Base-by-base conservation (phyloP, 1,140 invertebrate genomes). In the Nixonia krombeini region DNA sequence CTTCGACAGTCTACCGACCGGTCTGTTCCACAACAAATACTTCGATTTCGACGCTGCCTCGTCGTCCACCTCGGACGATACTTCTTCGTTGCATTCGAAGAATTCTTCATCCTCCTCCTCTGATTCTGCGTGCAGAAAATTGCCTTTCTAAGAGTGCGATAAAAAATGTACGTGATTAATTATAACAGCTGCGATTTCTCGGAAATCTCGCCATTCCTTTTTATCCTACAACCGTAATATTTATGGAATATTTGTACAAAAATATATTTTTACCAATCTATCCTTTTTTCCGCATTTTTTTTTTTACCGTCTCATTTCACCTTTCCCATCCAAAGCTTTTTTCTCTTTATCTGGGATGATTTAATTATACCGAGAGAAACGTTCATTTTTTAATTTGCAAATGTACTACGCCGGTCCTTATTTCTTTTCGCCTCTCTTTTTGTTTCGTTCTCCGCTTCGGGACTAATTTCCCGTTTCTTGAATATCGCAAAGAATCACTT, bases 61-160 rank as follows among this genome's bases (percentile, higher is more conserved):
- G 50, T 67, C 35, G 52, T 76, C 58, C 50, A 85, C 80, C n/a
- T 88, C 87, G 12, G 86, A 59, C 17, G 79, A 79, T 44, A 87
- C 87, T 16, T 88, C 87, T 12, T 88, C 87, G 18, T 91, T 90
- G 70, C 93, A 96, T 77, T 97, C 95, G 78, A 90, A 96, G 81
- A 96, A 96, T 82, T 96, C 93, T 9, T 94, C 93, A 41, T 91
- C 90, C 9, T 94, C 93, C 44, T 91, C 90, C 8, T 85, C 83
- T 0, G 79, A 80, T 25, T 82, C 80, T 56, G 40, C 49, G 38
- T 65, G 46, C 33, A 58, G 57, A 58, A 41, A 52, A 56, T 46
- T 37, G 4, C 51, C 37, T 29, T 55, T 44, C 35, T 29, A 10
- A n/a, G 28, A 1, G 3, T 8, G 21, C 8, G 26, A 38, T 35